Evolutionary conservation across 2,797 vertebrate genomes (phyloP), one percentile per base, ranked within the genome.

Genomic region (Bradypodion pumilum): DNA sequence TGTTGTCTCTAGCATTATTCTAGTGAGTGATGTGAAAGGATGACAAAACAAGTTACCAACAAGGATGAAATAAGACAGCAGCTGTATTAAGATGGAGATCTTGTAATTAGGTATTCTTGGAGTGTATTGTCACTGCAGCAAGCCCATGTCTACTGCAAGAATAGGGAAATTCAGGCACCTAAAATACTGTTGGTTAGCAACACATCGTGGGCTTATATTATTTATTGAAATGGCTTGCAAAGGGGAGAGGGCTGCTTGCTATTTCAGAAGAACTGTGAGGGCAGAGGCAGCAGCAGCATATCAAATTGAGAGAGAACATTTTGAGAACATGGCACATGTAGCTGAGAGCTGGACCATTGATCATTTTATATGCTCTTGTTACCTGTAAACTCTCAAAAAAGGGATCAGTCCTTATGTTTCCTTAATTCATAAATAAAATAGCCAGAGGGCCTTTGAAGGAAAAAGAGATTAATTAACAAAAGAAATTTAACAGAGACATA

Each of bases 21-120:
- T 83, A 62, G 32, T 65, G 49, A 92, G 88, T 75, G 68, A 88
- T 86, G 10, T 65, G 84, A 66, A 59, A 82, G 81, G 37, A 82
- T 59, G 85, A 82, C 70, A 83, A 87, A 91, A n/a, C n/a, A 40
- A 63, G 85, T 87, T 91, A 84, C 76, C 74, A 86, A 73, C 84
- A 80, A 90, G 82, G 79, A 90, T 88, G 78, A 80, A 82, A 76
- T n/a, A 87, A 73, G 80, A 72, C 80, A 70, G 76, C 73, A 82
- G 21, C 40, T 75, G 80, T 44, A 82, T 89, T 91, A 89, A 86
- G 68, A 46, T 78, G 86, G 62, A 88, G 87, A 90, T 81, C 56
- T 85, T 25, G 4, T 44, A 78, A 29, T 63, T 32, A 78, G 21
- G 59, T 46, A 78, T 78, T 78, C 74, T 78, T 35, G 37, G 32